phyloP scores from a whole-genome alignment of 2,888 invertebrate species.

The Meiosimyza platycephala region DNA sequence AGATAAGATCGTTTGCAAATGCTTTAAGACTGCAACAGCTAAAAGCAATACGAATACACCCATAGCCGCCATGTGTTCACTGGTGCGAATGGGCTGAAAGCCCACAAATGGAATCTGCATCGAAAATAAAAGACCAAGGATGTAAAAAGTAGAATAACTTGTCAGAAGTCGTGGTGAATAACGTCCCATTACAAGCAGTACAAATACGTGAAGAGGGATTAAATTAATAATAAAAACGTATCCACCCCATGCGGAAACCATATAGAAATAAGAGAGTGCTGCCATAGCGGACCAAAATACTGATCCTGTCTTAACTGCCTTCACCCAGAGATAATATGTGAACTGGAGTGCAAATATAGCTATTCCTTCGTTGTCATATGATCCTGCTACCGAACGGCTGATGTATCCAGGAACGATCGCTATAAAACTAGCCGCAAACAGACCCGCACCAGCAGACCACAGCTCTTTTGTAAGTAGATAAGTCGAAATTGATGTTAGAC shows the following conservation, averaged over 20 bases:
- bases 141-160: conserved; percentile 97
- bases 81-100: conserved; percentile 98
- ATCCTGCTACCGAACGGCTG: conserved; percentile 98
- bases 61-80: conserved; percentile 99
- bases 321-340: conserved; percentile 98
- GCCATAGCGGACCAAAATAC: conserved; percentile 96
- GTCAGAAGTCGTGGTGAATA: conserved; percentile 92
- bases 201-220: conserved; percentile 97
- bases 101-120: conserved; percentile 98
- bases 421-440: conserved; percentile 99
- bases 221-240: conserved; percentile 99
- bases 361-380: conserved; percentile 99
- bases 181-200: conserved; percentile 92
- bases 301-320: conserved; percentile 96
- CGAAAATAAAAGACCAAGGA: conserved; percentile 91
- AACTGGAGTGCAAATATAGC: conserved; percentile 99
- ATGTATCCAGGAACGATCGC: conserved; percentile 99
- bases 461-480: conserved; percentile 97
- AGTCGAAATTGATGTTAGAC: conserved; percentile 96
- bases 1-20: conserved; percentile 87
- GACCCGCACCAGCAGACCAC: conserved; percentile 95
- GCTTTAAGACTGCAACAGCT: conserved; percentile 87
- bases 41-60: conserved; percentile 96
- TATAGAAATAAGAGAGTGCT: conserved; percentile 98
- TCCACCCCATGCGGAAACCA: conserved; percentile 99